These are phyloP conservation scores for Agonopterix subpropinquella DNA, from an alignment of 2,888 invertebrate species.

Conservation along the genomic window DNA sequence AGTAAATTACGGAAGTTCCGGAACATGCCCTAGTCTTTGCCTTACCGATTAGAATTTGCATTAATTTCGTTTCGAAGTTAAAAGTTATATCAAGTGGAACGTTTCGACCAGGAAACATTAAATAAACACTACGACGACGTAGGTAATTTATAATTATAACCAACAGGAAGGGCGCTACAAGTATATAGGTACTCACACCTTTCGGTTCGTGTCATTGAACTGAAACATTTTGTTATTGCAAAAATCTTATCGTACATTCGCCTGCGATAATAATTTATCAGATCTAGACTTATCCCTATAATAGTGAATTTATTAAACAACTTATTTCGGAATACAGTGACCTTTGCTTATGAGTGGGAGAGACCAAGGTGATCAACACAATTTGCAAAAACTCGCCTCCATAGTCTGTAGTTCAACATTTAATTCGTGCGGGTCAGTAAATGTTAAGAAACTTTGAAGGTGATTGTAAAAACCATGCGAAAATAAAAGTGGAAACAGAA, in stretches of 20 bases:
- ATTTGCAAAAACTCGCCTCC: slow-evolving; percentile 49
- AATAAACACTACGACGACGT: not conserved
- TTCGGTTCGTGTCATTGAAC: not conserved
- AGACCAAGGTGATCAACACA: slow-evolving; percentile 42
- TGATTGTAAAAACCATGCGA: slow-evolving; percentile 8
- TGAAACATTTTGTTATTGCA: slow-evolving; percentile 3
- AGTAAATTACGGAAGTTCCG: too few species aligned
- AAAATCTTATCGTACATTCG: slow-evolving; percentile 47
- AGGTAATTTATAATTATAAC: not conserved
- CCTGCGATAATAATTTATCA: slow-evolving; percentile 31
- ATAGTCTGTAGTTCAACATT: slow-evolving; percentile 21
- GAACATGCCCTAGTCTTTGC: not conserved
- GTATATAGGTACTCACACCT: too few species aligned
- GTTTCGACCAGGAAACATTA: not conserved
- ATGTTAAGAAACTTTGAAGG: slow-evolving; percentile 56
- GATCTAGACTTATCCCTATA: slow-evolving; percentile 21
- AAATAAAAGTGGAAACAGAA: too few species aligned
- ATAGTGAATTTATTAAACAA: slow-evolving; percentile 17
- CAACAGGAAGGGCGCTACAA: too few species aligned
- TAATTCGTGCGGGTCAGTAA: slow-evolving; percentile 34
- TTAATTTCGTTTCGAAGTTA: not conserved
- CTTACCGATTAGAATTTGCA: too few species aligned
- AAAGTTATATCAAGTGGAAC: too few species aligned
- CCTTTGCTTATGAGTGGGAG: slow-evolving; percentile 43
- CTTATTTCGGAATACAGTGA: slow-evolving; percentile 37